Percentiles rank a stretch among this genome's conserved stretches.
These are phyloP conservation scores for Ylistrum balloti DNA, from an alignment of 1,140 invertebrate genomes.

Conservation along the genomic window DNA sequence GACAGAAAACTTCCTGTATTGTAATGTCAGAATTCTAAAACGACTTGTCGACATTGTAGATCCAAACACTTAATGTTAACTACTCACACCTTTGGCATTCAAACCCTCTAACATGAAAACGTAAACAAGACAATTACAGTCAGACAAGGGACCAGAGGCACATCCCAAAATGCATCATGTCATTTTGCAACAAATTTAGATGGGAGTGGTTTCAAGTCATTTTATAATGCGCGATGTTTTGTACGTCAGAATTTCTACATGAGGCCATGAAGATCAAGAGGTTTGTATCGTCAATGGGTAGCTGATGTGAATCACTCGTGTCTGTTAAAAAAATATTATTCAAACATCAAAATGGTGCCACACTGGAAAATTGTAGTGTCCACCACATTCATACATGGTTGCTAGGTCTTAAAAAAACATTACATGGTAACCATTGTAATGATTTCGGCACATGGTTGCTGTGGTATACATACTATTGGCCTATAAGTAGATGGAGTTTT, in stretches of 20 bases:
- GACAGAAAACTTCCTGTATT: neutral
- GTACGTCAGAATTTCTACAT: too few species aligned
- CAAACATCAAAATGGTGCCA: too few species aligned
- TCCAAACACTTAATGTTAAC: neutral
- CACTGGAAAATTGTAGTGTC: too few species aligned
- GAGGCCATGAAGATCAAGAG: too few species aligned
- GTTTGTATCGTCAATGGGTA: too few species aligned
- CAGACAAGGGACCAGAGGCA: neutral
- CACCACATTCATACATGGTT: too few species aligned
- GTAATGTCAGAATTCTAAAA: neutral
- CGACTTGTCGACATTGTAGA: neutral
- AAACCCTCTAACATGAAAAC: neutral
- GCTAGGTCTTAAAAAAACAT: too few species aligned
- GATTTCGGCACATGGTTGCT: neutral
- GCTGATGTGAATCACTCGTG: too few species aligned
- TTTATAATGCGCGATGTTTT: neutral
- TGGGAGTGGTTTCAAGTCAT: neutral
- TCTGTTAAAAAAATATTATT: too few species aligned
- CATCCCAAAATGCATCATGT: neutral
- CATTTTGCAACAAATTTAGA: neutral
- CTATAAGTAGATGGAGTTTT: too few species aligned
- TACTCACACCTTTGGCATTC: neutral
- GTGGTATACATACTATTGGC: too few species aligned
- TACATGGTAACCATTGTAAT: neutral
- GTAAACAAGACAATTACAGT: slow-evolving; percentile 17